Conservation (phyloP, 2,113 vertebrate genomes). For the Ivindomyrus marchei region DNA sequence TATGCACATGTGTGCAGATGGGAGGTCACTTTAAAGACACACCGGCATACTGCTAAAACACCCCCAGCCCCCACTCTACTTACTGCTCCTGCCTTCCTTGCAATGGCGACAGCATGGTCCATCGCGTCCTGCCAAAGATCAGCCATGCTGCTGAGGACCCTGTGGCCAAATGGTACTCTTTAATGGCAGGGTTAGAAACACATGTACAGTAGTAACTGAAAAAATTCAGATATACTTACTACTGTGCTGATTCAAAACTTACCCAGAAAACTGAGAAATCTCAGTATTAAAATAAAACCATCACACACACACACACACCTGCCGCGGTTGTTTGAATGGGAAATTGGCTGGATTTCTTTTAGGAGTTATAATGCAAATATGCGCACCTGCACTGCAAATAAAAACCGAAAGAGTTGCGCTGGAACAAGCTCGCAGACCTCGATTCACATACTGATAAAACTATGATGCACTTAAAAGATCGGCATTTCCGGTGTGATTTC, state of each 20-base stretch:
- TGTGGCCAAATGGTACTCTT: neutral
- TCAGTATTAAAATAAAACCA: neutral
- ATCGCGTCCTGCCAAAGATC: neutral
- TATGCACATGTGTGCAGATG: neutral
- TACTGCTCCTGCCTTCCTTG: conserved; percentile 57
- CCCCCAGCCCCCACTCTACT: neutral
- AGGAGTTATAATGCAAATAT: neutral
- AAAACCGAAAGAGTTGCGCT: neutral
- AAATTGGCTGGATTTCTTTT: neutral
- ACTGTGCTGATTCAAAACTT: neutral
- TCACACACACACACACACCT: neutral
- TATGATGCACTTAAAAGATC: neutral
- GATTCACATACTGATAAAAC: neutral
- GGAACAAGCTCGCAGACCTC: neutral
- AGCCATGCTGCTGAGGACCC: neutral
- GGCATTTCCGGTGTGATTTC: neutral
- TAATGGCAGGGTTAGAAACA: neutral
- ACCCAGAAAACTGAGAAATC: neutral
- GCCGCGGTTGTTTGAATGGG: neutral
- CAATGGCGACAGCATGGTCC: conserved; percentile 26
- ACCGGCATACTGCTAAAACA: neutral
- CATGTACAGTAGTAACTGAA: neutral
- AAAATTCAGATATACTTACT: neutral
- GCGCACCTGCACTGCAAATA: neutral
- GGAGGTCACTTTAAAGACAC: neutral